A percentile compares a stretch with the other conserved stretches of the same genome.
These are phyloP conservation scores for Cebus imitator DNA, from an alignment of 2,113 vertebrate genomes.

Conservation along the genomic window DNA sequence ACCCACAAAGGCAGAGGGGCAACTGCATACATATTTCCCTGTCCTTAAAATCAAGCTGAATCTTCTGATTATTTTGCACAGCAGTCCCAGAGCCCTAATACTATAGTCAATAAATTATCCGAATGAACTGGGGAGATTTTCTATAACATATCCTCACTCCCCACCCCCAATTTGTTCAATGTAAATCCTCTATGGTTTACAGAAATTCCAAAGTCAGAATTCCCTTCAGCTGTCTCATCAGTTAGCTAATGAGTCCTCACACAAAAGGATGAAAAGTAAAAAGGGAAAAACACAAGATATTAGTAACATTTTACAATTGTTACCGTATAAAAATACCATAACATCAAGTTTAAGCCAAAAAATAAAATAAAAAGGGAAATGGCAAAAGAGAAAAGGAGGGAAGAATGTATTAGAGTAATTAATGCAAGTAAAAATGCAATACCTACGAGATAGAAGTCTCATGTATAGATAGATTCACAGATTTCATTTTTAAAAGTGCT, in stretches of 20 bases:
- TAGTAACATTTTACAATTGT: not conserved
- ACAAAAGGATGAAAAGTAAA: not conserved
- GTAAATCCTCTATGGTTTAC: not conserved
- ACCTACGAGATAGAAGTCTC: not conserved
- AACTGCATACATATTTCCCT: not conserved
- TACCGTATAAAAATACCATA: not conserved
- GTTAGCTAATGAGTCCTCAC: not conserved
- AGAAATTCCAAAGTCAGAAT: not conserved
- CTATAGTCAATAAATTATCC: not conserved
- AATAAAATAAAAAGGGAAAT: not conserved
- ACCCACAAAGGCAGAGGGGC: not conserved
- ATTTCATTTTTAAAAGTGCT: not conserved
- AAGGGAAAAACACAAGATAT: not conserved
- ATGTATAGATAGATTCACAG: not conserved
- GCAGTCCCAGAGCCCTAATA: not conserved
- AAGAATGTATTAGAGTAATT: not conserved
- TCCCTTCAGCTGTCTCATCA: not conserved
- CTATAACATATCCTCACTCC: not conserved
- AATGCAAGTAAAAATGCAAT: not conserved
- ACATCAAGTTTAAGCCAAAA: not conserved
- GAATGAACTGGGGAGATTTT: not conserved
- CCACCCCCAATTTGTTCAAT: not conserved
- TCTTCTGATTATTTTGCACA: not conserved
- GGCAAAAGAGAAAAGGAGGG: not conserved
- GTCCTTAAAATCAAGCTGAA: not conserved